Base-by-base conservation (phyloP, 2,113 vertebrate genomes). In the Mirza zaza region DNA sequence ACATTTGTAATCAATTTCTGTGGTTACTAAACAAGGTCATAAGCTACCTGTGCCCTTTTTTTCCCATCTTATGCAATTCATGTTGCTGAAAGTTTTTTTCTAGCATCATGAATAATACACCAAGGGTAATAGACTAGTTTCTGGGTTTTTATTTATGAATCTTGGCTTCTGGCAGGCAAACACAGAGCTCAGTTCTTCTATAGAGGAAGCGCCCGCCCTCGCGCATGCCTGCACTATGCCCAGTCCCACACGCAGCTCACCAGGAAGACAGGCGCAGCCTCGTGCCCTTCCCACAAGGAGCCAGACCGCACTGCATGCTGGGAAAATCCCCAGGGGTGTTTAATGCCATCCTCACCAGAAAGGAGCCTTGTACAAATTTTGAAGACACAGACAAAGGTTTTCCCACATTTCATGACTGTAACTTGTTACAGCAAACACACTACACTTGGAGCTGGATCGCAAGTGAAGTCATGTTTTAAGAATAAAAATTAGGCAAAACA, bases 81-180 rank as follows among this genome's bases (percentile, higher is more conserved):
- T 29, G 67, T 36, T 79, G 27, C 39, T 57, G 45, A 96, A 34
- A 59, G 57, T 20, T 65, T 27, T 95, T 96, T 96, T 67, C 71
- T 32, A 75, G 48, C 21, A 42, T 83, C 11, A 48, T 96, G 94
- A 97, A 89, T 97, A 90, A 96, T 91, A 83, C 14, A 97, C 32
- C 32, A 94, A 76, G 71, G 81, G 65, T 86, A 89, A 96, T 45
- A 83, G 79, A 97, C 39, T 21, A 7, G 52, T 73, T 73, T 95
- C 85, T 0, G 39, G 71, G 87, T 97, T 94, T 96, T 97, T 75
- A 90, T 87, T 97, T 70, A 95, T 95, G 89, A 96, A 73, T 59
- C 12, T 27, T 71, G 68, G 21, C 36, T 36, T 77, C 68, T 12
- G 91, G 1, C 27, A 75, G 20, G 29, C 84, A 80, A 89, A 79